These are phyloP conservation scores for Rhinella marina DNA, from an alignment of 2,797 vertebrate genomes.

Conservation along the genomic window DNA sequence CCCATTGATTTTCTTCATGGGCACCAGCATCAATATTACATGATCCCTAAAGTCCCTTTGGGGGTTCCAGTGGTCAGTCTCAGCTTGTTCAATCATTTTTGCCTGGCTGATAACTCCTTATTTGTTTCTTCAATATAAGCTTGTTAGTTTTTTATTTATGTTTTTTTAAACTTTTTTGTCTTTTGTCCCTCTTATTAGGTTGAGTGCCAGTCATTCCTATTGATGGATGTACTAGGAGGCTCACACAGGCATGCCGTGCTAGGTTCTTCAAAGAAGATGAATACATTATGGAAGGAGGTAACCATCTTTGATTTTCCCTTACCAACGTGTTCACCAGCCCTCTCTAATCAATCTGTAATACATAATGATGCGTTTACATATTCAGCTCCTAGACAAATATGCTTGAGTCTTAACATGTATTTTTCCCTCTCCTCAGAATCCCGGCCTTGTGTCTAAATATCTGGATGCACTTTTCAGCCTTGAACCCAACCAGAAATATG, in stretches of 20 bases:
- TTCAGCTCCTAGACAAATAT: neutral
- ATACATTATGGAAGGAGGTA: conserved; percentile 88
- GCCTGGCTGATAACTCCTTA: too few species aligned
- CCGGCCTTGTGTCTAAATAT: conserved; percentile 87
- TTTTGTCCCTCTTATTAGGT: conserved; percentile 74
- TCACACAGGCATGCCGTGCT: conserved; percentile 84
- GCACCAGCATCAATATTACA: too few species aligned
- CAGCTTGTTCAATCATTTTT: too few species aligned
- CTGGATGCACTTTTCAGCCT: conserved; percentile 84
- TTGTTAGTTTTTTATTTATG: neutral
- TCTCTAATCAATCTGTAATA: neutral
- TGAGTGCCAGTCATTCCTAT: conserved; percentile 91
- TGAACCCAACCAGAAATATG: conserved; percentile 83
- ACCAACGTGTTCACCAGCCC: neutral
- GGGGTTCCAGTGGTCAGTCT: too few species aligned
- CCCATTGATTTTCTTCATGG: too few species aligned
- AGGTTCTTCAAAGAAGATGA: conserved; percentile 85
- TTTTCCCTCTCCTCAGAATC: conserved; percentile 76
- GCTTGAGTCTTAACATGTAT: neutral
- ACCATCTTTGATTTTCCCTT: conserved; percentile 21
- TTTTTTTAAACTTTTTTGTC: neutral
- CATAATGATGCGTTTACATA: neutral
- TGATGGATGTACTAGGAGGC: conserved; percentile 90
- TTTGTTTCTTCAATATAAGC: too few species aligned
- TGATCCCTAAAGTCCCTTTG: too few species aligned